Conservation (phyloP, 1,140 invertebrate species). For the Lepidotrigona ventralis region DNA sequence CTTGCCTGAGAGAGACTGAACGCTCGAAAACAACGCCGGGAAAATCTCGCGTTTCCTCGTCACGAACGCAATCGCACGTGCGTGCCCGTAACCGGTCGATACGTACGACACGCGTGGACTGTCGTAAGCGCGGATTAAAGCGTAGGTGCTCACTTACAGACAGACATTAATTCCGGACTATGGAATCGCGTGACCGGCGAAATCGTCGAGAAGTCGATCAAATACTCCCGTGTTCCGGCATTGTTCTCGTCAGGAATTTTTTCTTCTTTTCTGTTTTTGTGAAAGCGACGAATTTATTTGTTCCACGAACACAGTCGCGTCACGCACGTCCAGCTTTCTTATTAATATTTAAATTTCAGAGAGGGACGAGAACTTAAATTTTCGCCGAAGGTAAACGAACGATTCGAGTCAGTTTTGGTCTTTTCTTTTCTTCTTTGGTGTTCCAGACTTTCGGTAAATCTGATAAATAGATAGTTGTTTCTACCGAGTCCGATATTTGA, state of each 20-base stretch:
- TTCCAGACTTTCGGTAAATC: too few species aligned
- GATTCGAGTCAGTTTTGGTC: too few species aligned
- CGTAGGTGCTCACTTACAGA: slow-evolving; percentile 9
- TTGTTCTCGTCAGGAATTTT: neutral
- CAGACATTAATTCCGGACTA: slow-evolving; percentile 25
- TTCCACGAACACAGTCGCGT: neutral
- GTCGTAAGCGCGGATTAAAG: neutral
- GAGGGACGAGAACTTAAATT: neutral
- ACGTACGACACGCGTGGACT: too few species aligned
- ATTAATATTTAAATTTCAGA: neutral
- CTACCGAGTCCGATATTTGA: too few species aligned
- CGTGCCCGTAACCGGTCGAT: slow-evolving; percentile 34
- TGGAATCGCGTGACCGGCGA: slow-evolving; percentile 42
- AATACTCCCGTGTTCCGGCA: slow-evolving; percentile 27
- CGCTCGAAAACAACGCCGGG: slow-evolving; percentile 17
- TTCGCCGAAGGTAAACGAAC: neutral
- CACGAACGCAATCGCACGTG: slow-evolving; percentile 32
- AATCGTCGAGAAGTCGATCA: slow-evolving; percentile 48
- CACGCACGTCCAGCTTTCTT: neutral
- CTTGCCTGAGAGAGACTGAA: neutral
- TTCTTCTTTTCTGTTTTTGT: neutral
- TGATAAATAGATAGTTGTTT: too few species aligned
- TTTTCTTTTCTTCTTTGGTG: too few species aligned
- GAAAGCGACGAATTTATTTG: slow-evolving; percentile 15
- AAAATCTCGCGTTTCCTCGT: slow-evolving; percentile 37